Evolutionary conservation across 2,113 vertebrate species (phyloP), one percentile per base, ranked within the genome.

Genomic region (Corythaixoides concolor): DNA sequence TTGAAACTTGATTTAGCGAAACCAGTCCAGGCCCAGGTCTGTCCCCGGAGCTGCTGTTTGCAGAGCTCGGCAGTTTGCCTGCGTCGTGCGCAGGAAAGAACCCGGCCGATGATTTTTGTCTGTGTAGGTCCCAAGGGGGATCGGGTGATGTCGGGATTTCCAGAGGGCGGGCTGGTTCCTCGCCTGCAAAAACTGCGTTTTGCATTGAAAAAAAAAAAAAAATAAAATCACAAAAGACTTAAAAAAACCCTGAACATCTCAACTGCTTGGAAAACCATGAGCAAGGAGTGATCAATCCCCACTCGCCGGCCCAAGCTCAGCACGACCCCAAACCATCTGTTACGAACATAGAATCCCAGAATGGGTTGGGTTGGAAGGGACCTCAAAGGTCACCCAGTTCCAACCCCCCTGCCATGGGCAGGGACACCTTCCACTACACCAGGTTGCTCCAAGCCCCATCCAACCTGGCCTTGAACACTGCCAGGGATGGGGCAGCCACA

Each of bases 241-340:
- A 4, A 50, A 33, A 50, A 33, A 62, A 76, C 37, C 27, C 17
- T n/a, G 45, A 78, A 62, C 24, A 19, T 9, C 59, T 85, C 50
- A 24, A 22, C 45, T 17, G 27, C 58, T 59, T 1, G 1, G 33
- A 53, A 56, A 52, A n/a, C 8, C 47, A 32, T 0, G 0, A 4
- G 15, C 26, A 39, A 39, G 28, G 33, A 11, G 26, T 2, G 45
- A 15, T 11, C 45, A 11, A 21, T 18, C 9, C n/a, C 22, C 32
- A 1, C 8, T 11, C 0, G 0, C 37, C 49, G 30, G 55, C 55
- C 37, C 52, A 33, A 33, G 37, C 81, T 30, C 0, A 0, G 50
- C 56, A 28, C 5, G 4, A 27, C 56, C 41, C 63, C 69, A 78
- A 75, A 2, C 41, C 27, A 3, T 5, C 4, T 15, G 3, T 13